phyloP scores from a whole-genome alignment of 2,888 invertebrate species.

The Saturnia japonica region DNA sequence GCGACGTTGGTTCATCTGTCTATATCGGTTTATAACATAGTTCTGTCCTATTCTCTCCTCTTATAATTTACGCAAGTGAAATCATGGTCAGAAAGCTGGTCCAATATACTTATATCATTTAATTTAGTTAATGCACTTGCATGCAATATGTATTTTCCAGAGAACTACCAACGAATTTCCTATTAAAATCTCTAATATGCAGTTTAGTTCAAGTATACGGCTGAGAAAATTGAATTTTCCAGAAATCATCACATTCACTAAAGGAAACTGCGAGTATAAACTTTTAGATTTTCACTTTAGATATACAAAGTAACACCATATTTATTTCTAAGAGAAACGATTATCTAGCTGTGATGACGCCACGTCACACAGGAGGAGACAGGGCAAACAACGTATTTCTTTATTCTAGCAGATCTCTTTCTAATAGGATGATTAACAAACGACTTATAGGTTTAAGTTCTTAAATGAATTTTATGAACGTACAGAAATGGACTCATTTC shows the following conservation, averaged over 20 bases:
- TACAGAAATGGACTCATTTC: too few species aligned
- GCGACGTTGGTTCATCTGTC: too few species aligned
- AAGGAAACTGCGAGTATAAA: constrained; percentile 2
- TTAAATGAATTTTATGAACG: too few species aligned
- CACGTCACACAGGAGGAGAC: not conserved
- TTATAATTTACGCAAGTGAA: too few species aligned
- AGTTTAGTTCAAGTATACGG: not conserved
- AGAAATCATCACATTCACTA: constrained; percentile 2
- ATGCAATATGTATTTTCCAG: not conserved
- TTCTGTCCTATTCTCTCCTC: too few species aligned
- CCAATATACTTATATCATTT: not conserved
- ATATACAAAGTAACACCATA: not conserved
- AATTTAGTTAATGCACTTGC: not conserved
- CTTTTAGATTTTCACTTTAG: constrained; percentile 4
- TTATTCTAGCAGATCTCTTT: not conserved
- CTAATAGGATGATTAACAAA: not conserved
- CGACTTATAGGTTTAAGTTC: not conserved
- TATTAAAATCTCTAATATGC: constrained; percentile 1
- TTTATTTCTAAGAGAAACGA: not conserved
- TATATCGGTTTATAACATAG: too few species aligned
- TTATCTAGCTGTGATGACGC: not conserved
- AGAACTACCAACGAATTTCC: not conserved
- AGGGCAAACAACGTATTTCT: not conserved
- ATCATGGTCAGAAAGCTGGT: too few species aligned
- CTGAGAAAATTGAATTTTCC: constrained; percentile 12